phyloP scores from a whole-genome alignment of 2,888 invertebrate species.

The Drosophila demipolita region DNA sequence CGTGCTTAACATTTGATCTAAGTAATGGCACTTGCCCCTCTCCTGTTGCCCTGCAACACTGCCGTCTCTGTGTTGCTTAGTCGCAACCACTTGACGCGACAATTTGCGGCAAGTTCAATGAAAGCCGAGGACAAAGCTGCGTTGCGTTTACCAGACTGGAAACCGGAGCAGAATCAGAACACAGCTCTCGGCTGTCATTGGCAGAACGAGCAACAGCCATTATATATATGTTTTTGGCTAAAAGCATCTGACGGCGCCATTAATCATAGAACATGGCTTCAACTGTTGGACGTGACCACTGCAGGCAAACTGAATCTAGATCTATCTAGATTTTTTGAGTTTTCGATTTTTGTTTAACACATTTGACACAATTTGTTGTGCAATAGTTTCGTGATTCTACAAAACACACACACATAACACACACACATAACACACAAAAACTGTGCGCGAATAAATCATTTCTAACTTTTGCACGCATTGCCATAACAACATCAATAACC shows the following conservation, averaged over 20 bases:
- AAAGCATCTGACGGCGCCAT: constrained; percentile 50
- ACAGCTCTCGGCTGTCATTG: constrained; percentile 32
- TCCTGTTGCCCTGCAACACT: not conserved
- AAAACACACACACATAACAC: not conserved
- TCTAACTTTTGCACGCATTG: constrained; percentile 18
- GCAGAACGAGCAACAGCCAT: constrained; percentile 27
- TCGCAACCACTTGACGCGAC: constrained; percentile 53
- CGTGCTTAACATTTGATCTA: constrained; percentile 20
- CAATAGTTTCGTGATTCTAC: constrained; percentile 15
- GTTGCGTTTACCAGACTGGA: constrained; percentile 2
- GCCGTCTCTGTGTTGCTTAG: too few relatives aligned
- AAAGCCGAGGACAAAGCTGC: constrained; percentile 21
- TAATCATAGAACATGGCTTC: constrained; percentile 33
- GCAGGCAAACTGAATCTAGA: not conserved
- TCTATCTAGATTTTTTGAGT: not conserved
- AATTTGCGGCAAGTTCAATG: constrained; percentile 67
- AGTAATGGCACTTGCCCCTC: constrained; percentile 3
- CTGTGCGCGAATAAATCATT: constrained; percentile 29
- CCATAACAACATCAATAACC: constrained; percentile 31
- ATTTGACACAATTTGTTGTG: constrained; percentile 31
- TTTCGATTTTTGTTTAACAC: constrained; percentile 7
- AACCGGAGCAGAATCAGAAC: not conserved
- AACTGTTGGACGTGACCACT: constrained; percentile 6
- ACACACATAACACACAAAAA: not conserved
- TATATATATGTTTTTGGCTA: constrained; percentile 20